phyloP scores from a whole-genome alignment of 2,113 vertebrate species.

The Sinosuthora webbiana region DNA sequence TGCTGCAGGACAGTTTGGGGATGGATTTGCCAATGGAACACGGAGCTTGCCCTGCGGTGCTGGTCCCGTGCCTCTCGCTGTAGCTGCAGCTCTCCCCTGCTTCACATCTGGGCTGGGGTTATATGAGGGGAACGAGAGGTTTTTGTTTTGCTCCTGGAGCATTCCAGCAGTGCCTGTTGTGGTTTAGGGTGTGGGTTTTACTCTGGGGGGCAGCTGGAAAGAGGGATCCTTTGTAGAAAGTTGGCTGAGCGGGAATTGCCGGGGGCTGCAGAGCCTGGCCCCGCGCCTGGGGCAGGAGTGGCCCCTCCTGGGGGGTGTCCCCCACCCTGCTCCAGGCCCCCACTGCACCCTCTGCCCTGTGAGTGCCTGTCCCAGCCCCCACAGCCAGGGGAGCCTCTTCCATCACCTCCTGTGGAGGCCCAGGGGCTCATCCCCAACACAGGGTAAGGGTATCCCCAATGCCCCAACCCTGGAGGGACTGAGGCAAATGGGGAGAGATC shows the following conservation, averaged over 20 bases:
- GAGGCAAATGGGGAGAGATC: too few species aligned
- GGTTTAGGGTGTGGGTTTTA: constrained; percentile 22
- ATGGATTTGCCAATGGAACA: not conserved
- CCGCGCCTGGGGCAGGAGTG: not conserved
- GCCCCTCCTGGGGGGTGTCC: not conserved
- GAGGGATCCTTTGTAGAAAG: not conserved
- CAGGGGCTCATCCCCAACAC: too few species aligned
- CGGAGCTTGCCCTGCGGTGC: not conserved
- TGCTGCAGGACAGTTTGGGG: not conserved
- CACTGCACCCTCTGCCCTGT: accelerated
- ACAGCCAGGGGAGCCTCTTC: not conserved
- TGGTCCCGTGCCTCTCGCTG: not conserved
- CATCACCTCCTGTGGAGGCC: not conserved
- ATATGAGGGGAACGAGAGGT: not conserved
- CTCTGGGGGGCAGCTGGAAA: not conserved
- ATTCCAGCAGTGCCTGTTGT: not conserved
- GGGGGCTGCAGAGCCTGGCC: not conserved
- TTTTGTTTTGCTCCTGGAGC: constrained; percentile 22
- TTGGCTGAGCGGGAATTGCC: accelerated
- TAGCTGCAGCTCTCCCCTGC: not conserved
- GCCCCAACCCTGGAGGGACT: too few species aligned
- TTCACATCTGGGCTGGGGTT: not conserved
- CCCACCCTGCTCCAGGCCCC: not conserved
- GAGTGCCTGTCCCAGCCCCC: not conserved
- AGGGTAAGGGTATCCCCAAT: too few species aligned